Conservation (phyloP, 1,140 invertebrate species). For the Drosophila ercepeae region DNA sequence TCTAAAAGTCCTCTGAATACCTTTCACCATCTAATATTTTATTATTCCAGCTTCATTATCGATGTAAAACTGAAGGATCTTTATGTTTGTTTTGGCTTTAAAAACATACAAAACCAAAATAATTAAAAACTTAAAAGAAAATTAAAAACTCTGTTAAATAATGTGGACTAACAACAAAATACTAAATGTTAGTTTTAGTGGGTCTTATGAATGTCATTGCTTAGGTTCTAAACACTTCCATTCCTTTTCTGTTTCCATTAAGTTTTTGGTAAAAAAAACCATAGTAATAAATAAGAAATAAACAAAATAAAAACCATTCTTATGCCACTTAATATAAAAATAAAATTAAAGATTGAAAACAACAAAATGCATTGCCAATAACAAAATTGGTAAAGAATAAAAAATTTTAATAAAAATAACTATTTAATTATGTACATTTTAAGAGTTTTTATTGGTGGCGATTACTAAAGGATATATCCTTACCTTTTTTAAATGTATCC, state of each 20-base stretch:
- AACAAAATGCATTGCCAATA: conserved; percentile 9
- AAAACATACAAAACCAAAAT: conserved; percentile 4
- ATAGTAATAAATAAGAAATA: not conserved
- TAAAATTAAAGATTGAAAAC: not conserved
- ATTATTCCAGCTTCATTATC: conserved; percentile 41
- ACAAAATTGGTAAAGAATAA: conserved; percentile 37
- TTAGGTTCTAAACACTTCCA: conserved; percentile 8
- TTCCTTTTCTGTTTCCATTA: conserved; percentile 8
- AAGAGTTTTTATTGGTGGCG: not conserved
- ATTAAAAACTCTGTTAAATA: conserved; percentile 21
- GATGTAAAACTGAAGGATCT: conserved; percentile 40
- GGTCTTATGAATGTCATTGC: conserved; percentile 6
- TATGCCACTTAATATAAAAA: conserved; percentile 31
- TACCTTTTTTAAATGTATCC: too few species aligned
- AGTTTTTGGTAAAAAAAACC: conserved; percentile 16
- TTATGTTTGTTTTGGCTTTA: conserved; percentile 5
- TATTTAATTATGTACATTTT: conserved; percentile 53
- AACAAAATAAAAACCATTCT: conserved; percentile 28
- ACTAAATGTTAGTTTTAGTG: conserved; percentile 15
- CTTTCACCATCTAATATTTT: conserved; percentile 6
- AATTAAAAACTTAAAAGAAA: conserved; percentile 7
- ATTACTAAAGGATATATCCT: not conserved
- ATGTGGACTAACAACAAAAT: conserved; percentile 6
- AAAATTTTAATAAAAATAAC: conserved; percentile 73
- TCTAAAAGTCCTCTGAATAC: conserved; percentile 21